Base-by-base conservation (phyloP, 2,113 vertebrate species). In the Ctenomys sociabilis region DNA sequence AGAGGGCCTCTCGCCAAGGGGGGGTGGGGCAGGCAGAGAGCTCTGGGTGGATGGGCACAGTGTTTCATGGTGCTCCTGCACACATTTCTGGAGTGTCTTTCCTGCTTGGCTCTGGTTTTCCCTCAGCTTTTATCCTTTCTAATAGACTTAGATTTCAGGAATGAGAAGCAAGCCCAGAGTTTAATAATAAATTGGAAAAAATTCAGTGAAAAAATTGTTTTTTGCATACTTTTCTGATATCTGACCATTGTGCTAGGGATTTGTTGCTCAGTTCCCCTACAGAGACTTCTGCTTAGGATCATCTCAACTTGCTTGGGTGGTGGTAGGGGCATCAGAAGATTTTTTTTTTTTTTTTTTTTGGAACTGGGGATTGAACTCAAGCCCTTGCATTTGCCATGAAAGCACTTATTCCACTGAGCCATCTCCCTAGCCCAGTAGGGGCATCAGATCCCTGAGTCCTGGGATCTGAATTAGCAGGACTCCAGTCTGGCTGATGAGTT, bases 91-190 rank as follows among this genome's bases (percentile, higher is more conserved):
- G 40, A 43, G 16, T 64, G n/a, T 91, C 72, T 93, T 93, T 91
- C 63, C 45, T 75, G 35, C 77, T 64, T 28, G 66, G 68, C 40
- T 61, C n/a, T 6, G 10, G 1, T 32, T 70, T 83, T 19, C n/a
- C 75, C 57, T 75, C 49, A 32, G 30, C 78, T 93, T 92, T 82
- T 66, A 52, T 72, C 37, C 30, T 78, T 64, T 84, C 7, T 68
- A 61, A 80, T 32, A 30, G 73, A 61, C 24, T 66, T 90, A 43
- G 83, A 72, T 95, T 94, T 96, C 82, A 90, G 90, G 45, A 49
- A 40, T 80, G 90, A 75, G 88, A 96, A 92, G 28, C 40, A 73
- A 75, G 80, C 73, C 49, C 66, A 54, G 84, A 28, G 78, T 96
- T 85, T 73, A 86, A 84, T 30, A 93, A 22, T 73, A 72, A 85